phyloP scores from a whole-genome alignment of 2,888 invertebrate genomes.

The Rhagium mordax region DNA sequence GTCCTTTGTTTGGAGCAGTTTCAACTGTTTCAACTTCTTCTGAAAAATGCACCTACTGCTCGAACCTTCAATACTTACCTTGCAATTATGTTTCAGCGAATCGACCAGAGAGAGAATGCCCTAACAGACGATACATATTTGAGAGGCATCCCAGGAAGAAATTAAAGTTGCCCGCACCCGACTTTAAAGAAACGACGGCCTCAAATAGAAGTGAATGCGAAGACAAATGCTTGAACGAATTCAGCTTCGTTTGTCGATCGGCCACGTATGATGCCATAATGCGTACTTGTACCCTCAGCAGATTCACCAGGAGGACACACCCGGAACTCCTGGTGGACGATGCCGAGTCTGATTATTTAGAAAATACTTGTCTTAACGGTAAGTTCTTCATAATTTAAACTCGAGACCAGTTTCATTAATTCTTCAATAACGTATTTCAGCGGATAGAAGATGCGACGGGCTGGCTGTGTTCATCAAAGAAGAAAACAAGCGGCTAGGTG shows the following conservation, averaged over 20 bases:
- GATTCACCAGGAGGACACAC: constrained; percentile 88
- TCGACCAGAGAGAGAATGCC: constrained; percentile 90
- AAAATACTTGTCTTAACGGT: constrained; percentile 93
- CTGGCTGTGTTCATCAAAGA: constrained; percentile 91
- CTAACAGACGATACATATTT: constrained; percentile 89
- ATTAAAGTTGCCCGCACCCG: constrained; percentile 84
- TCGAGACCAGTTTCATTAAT: no score
- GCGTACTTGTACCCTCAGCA: constrained; percentile 85
- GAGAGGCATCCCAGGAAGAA: constrained; percentile 90
- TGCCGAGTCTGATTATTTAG: constrained; percentile 90
- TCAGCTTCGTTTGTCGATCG: constrained; percentile 90
- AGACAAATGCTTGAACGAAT: constrained; percentile 91
- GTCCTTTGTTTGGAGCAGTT: no score
- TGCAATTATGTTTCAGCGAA: constrained; percentile 75
- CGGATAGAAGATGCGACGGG: constrained; percentile 89
- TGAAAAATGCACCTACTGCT: no score
- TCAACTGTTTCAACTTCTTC: no score
- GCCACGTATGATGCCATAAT: constrained; percentile 86
- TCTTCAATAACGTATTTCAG: no score
- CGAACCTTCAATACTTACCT: no score
- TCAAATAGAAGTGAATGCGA: constrained; percentile 92
- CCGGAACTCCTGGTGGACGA: constrained; percentile 89
- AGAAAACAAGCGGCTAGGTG: constrained; percentile 89
- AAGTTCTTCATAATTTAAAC: no score
- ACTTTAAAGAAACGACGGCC: constrained; percentile 88